Evolutionary conservation across 2,888 invertebrate genomes (phyloP), one percentile per base, ranked within the genome.

Genomic region (Volucella inanis): DNA sequence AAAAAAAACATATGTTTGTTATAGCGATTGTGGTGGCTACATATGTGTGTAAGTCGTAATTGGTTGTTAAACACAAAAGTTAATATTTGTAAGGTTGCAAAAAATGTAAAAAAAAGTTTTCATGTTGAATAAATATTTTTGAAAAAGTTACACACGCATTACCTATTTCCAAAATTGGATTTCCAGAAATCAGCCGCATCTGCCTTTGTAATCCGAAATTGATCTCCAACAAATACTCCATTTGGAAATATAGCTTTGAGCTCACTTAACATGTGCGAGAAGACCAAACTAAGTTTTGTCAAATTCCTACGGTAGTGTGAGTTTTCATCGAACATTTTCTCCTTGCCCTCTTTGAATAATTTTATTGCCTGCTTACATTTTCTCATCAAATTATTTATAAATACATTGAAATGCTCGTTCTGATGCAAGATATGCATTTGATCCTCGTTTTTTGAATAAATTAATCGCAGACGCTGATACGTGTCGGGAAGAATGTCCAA

Each of bases 141-240:
- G 31, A 47, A 22, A 47, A 62, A 8, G 14, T 62, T 31, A 14
- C 14, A 3, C 18, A 62, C 10, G 11, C 38, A 1, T 22, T 92
- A 98, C 98, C 97, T 98, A 94, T 98, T 98, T 89, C 97, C 98
- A 93, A 99, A 99, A 91, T 98, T 97, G 81, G 94, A 95, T 91
- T 95, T 97, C 99, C 99, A 99, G 93, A 99, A 99, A 88, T 99
- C 98, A 0, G 99, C 98, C 10, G 99, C 99, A 93, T 99, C 99
- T 89, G 98, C 96, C 93, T 99, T 99, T 39, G 99, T 99, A 90
- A 99, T 99, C 90, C 99, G 95, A 93, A 99, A 99, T 92, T 97
- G 97, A 93, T 99, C 98, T 64, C 99, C 99, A 78, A 98, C 97
- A 93, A 98, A 99, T 12, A 96, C 94, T 65, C 99, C 99, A 92